These are phyloP conservation scores for Drosophila guanche DNA, from an alignment of 1,140 invertebrate species.

Conservation along the genomic window DNA sequence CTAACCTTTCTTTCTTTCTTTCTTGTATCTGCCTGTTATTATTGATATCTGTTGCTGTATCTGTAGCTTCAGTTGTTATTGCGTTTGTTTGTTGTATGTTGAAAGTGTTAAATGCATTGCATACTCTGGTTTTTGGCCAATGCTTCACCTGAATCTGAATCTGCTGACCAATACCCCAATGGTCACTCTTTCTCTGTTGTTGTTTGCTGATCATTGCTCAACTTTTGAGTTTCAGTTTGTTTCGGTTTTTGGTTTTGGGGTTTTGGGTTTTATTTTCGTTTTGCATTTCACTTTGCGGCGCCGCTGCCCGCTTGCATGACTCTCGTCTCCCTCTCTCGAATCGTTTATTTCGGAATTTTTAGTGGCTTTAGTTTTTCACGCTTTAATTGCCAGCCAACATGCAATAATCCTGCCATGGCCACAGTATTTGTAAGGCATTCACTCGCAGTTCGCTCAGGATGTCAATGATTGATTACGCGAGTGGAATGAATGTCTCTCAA, in stretches of 20 bases:
- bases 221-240: conserved; percentile 23
- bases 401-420: conserved; percentile 43
- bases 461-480: conserved; percentile 59
- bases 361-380: conserved; percentile 8
- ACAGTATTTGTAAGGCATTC: conserved; percentile 1
- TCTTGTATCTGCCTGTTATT: no score
- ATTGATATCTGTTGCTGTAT: no score
- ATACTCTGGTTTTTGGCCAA: conserved; percentile 50
- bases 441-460: conserved; percentile 35
- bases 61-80: conserved; percentile 2
- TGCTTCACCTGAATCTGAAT: conserved; percentile 52
- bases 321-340: conserved; percentile 22
- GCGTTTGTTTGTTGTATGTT: conserved; percentile 44
- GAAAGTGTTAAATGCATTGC: conserved; percentile 79
- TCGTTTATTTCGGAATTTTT: conserved; percentile 36
- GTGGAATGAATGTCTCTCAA: conserved; percentile 29
- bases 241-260: conserved; percentile 5
- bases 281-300: conserved; percentile 74
- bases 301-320: conserved; percentile 54
- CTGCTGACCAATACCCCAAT: conserved; percentile 52
- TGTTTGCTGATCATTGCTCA: conserved; percentile 59
- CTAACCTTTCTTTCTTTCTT: no score
- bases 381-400: conserved; percentile 67
- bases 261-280: conserved; percentile 48
- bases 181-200: conserved; percentile 17